Percentiles rank a stretch among this genome's conserved stretches.
Evolutionary conservation across 1,140 invertebrate species (phyloP).

Genomic region (Cyrtorhinus lividipennis): DNA sequence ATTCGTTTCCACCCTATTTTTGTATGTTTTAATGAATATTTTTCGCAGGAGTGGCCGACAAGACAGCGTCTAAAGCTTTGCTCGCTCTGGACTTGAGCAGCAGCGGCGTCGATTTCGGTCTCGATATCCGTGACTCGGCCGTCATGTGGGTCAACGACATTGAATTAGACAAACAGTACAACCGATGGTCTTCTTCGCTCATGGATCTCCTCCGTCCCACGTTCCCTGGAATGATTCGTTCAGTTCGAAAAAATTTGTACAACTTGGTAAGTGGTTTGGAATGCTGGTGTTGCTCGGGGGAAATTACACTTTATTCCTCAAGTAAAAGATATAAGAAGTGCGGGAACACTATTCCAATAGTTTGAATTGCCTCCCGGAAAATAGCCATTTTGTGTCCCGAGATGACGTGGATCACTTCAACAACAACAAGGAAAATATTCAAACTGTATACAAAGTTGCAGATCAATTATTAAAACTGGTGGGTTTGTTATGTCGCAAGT

Average conservation of each 20-base stretch:
- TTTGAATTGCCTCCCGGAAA: not conserved
- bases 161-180: slow-evolving; percentile 75
- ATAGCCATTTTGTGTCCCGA: too few relatives aligned
- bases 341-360: too few relatives aligned
- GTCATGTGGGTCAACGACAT: slow-evolving; percentile 93
- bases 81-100: slow-evolving; percentile 61
- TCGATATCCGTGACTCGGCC: slow-evolving; percentile 84
- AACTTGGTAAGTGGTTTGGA: slow-evolving; percentile 54
- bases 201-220: slow-evolving; percentile 85
- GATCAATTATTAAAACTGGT: not conserved
- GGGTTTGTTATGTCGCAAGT: not conserved
- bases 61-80: slow-evolving; percentile 31
- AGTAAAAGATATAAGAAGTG: too few relatives aligned
- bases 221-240: slow-evolving; percentile 91
- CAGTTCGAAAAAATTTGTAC: slow-evolving; percentile 87
- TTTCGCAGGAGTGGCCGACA: slow-evolving; percentile 25
- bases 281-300: not conserved
- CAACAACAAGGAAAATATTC: too few relatives aligned
- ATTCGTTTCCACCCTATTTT: not conserved
- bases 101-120: slow-evolving; percentile 57
- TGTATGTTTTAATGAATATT: not conserved
- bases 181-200: slow-evolving; percentile 71
- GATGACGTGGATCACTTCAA: too few relatives aligned
- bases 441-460: too few relatives aligned
- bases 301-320: too few relatives aligned